A percentile compares a stretch with the other conserved stretches of the same genome.
Evolutionary conservation across 2,888 invertebrate genomes (phyloP).

Genomic region (Busseola fusca): DNA sequence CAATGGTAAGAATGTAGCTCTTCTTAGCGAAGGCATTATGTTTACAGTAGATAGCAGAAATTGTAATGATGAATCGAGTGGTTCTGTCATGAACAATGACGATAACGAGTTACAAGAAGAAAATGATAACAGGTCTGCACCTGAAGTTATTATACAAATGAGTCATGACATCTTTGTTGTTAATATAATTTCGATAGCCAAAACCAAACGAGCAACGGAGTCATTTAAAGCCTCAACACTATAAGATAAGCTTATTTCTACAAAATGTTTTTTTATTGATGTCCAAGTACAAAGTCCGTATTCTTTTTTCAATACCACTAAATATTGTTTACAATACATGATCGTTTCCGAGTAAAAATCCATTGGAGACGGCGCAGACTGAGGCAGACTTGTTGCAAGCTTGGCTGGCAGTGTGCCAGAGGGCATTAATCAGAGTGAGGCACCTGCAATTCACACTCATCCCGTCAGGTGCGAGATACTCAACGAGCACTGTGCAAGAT

Average conservation of each 20-base stretch:
- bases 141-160: slow-evolving; percentile 23
- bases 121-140: slow-evolving; percentile 13
- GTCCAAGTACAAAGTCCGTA: slow-evolving; percentile 23
- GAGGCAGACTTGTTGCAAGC: slow-evolving; percentile 69
- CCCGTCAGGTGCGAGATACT: slow-evolving; percentile 59
- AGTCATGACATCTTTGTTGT: slow-evolving; percentile 12
- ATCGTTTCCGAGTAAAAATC: slow-evolving; percentile 54
- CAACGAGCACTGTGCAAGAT: slow-evolving; percentile 56
- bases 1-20: slow-evolving; percentile 46
- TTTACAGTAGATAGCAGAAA: slow-evolving; percentile 15
- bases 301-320: slow-evolving; percentile 36
- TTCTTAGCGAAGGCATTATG: slow-evolving; percentile 17
- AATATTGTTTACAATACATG: slow-evolving; percentile 56
- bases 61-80: slow-evolving; percentile 25
- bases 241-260: background rate
- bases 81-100: slow-evolving; percentile 6
- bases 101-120: slow-evolving; percentile 2
- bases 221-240: slow-evolving; percentile 6
- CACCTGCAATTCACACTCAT: slow-evolving; percentile 72
- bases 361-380: slow-evolving; percentile 48
- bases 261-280: background rate
- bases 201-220: background rate
- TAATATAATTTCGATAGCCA: background rate
- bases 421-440: slow-evolving; percentile 70
- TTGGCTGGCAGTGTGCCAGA: slow-evolving; percentile 70